A percentile compares a stretch with the other conserved stretches of the same genome.
Conservation (phyloP, 2,888 invertebrate genomes). For the Melieria omissa region DNA sequence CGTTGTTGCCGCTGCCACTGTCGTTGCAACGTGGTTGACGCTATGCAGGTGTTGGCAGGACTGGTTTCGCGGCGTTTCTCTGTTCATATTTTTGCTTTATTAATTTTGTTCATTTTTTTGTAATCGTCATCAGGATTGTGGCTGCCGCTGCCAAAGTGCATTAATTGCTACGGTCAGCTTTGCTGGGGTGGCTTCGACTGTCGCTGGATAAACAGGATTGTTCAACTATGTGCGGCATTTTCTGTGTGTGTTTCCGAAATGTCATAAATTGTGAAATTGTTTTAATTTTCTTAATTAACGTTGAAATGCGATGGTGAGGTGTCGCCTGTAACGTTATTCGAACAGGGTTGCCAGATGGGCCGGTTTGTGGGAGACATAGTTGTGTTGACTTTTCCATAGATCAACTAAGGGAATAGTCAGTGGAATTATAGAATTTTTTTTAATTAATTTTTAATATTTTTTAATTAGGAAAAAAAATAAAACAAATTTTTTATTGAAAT, state of each 20-base stretch:
- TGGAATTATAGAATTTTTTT: too few relatives aligned
- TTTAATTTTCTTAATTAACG: slow-evolving; percentile 47
- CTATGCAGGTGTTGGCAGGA: slow-evolving; percentile 55
- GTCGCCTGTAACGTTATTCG: slow-evolving; percentile 5
- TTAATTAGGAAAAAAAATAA: neutral
- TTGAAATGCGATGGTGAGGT: slow-evolving; percentile 26
- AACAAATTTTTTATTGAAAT: neutral
- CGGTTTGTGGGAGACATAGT: too few relatives aligned
- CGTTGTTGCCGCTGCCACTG: neutral
- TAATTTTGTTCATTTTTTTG: slow-evolving; percentile 15
- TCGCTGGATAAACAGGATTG: slow-evolving; percentile 27
- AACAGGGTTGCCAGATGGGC: too few relatives aligned
- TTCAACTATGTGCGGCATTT: slow-evolving; percentile 8
- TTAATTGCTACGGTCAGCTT: slow-evolving; percentile 25
- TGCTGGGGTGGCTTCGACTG: slow-evolving; percentile 20
- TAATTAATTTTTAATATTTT: too few relatives aligned
- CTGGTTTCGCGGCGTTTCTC: slow-evolving; percentile 48
- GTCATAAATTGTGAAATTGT: slow-evolving; percentile 48
- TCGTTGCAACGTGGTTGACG: neutral
- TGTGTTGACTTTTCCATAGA: too few relatives aligned
- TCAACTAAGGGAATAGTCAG: too few relatives aligned
- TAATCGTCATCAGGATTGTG: neutral
- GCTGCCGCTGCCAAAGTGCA: slow-evolving; percentile 27
- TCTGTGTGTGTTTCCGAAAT: slow-evolving; percentile 32
- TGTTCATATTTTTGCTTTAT: neutral